Conservation (phyloP, 53 echinoderm and acorn worm genomes). For the Henricia sp. region DNA sequence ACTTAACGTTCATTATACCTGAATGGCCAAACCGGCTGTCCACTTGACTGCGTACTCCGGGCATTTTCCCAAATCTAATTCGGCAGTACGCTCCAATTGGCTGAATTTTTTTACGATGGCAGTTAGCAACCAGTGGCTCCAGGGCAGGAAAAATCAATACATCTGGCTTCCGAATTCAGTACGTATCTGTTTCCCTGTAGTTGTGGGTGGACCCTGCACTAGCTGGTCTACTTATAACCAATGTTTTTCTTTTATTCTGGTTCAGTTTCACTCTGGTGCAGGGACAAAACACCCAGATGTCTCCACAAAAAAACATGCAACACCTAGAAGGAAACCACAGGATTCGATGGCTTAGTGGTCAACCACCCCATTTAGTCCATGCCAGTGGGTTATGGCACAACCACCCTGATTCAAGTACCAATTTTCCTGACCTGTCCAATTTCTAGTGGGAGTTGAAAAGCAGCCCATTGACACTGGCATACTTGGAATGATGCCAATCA, state of each 20-base stretch:
- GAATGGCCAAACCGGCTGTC: neutral
- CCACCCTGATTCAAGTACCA: no score
- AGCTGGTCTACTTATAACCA: neutral
- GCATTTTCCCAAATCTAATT: neutral
- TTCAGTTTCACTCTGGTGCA: no score
- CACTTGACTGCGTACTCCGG: neutral
- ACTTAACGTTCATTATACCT: no score
- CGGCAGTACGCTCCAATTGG: conserved; percentile 26
- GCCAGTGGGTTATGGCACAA: neutral
- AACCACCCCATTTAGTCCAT: conserved; percentile 9
- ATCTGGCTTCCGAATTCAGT: neutral
- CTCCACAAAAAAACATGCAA: no score
- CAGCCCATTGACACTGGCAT: no score
- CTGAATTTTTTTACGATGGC: neutral
- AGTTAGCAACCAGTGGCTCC: neutral
- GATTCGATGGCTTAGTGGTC: conserved; percentile 30
- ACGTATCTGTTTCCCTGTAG: neutral
- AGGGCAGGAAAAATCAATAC: conserved; percentile 11
- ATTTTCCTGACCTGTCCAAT: no score
- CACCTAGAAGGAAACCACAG: conserved; percentile 21
- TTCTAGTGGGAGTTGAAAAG: no score
- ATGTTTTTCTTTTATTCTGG: no score
- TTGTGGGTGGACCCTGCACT: no score
- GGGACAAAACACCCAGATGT: no score
- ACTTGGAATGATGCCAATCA: no score